Conservation (phyloP, 2,888 invertebrate species). For the Tetranychus truncatus region DNA sequence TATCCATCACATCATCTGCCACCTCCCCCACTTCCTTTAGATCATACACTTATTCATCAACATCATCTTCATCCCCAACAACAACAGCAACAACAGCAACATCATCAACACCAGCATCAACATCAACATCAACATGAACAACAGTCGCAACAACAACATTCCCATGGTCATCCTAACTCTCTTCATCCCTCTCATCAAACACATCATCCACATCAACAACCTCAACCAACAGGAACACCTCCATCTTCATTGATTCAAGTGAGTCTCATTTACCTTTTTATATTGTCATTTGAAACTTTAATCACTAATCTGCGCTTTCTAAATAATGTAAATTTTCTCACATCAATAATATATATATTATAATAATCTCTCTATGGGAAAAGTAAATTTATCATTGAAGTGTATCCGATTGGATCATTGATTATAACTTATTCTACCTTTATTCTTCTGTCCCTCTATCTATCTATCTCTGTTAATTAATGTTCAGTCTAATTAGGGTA, state of each 20-base stretch:
- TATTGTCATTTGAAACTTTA: neutral
- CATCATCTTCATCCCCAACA: neutral
- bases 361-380: neutral
- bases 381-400: neutral
- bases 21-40: neutral
- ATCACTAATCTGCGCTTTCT: neutral
- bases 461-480: constrained; percentile 5
- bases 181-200: neutral
- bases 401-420: neutral
- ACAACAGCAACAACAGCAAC: neutral
- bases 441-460: neutral
- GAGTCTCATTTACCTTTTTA: neutral
- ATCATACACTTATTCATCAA: neutral
- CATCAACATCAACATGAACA: neutral
- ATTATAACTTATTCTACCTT: neutral
- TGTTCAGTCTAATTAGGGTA: neutral
- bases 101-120: neutral
- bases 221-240: neutral
- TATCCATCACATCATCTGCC: neutral
- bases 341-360: neutral
- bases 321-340: neutral
- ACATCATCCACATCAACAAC: neutral
- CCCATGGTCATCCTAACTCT: neutral
- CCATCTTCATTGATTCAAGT: neutral
- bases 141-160: neutral